Conservation (phyloP, 1,140 invertebrate genomes). For the Andricus grossulariae region DNA sequence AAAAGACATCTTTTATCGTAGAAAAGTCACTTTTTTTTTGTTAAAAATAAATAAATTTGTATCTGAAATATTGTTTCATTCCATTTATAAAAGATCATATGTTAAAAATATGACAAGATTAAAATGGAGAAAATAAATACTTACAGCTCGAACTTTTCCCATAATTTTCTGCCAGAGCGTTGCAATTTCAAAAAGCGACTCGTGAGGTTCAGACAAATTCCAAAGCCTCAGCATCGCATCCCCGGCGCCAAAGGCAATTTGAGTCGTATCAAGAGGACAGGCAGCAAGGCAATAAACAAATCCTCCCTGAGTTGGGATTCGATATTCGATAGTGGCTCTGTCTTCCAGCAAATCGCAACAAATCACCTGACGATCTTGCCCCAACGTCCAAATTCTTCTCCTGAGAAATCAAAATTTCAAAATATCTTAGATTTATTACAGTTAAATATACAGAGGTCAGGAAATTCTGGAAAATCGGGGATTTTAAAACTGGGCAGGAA, state of each 20-base stretch:
- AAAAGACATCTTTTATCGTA: no score
- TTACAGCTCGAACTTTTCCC: slow-evolving; percentile 82
- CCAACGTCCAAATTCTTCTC: slow-evolving; percentile 78
- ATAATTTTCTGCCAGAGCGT: slow-evolving; percentile 83
- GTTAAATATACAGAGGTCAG: not conserved
- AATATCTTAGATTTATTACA: not conserved
- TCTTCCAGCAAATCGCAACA: slow-evolving; percentile 75
- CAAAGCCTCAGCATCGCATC: slow-evolving; percentile 84
- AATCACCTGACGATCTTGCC: slow-evolving; percentile 81
- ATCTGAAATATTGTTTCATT: no score
- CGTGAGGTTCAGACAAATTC: slow-evolving; percentile 78
- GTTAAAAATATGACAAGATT: not conserved
- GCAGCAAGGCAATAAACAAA: slow-evolving; percentile 80
- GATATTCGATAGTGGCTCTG: slow-evolving; percentile 65
- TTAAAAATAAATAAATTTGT: no score
- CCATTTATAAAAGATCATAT: no score
- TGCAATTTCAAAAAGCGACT: slow-evolving; percentile 73
- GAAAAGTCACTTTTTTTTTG: no score
- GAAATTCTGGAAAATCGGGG: no score
- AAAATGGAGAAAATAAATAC: slow-evolving; percentile 48
- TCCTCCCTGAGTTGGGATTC: slow-evolving; percentile 81
- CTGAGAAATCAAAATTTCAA: slow-evolving; percentile 43
- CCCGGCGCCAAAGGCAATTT: slow-evolving; percentile 82
- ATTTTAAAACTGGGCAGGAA: no score
- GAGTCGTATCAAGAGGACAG: slow-evolving; percentile 83